Base-by-base conservation (phyloP, 64 coral and sea anemone genomes). In the Porites australiensis region DNA sequence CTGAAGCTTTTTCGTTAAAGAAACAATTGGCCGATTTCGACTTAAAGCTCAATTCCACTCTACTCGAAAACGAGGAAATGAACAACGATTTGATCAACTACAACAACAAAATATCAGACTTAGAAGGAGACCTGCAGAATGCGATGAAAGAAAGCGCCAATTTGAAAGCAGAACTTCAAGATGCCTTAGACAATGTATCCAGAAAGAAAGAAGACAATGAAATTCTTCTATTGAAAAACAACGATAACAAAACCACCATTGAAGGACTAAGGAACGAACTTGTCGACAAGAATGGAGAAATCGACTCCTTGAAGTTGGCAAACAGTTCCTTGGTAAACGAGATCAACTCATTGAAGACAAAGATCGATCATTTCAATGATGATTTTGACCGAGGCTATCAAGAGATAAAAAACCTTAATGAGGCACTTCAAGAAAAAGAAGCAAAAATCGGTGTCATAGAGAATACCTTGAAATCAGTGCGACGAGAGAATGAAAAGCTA, bases 21-120 rank as follows among this genome's bases (percentile, higher is more conserved):
- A 95, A 89, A 49, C 82, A 94, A 48, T 82, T 90, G 18, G 91
- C 98, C 2, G 94, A 99, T 59, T 93, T 77, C 10, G 98, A 99
- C 21, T 77, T 96, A 51, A 83, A 75, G 19, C 74, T 99, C 23
- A 89, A 87, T 65, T 94, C 98, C 54, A 67, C 87, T 74, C 83
- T 88, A 47, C 91, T 96, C 50, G 98, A 99, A 82, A 99, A 99
- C 50, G 88, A 96, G 65, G 98, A 99, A 86, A 91, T 99, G 98
- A 91, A 99, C 50, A 93, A 91, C 19, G 98, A 99, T 79, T 76
- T 99, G 51, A 94, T 99, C 13, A 82, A 78, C 43, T 79, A 91
- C 50, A 94, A 96, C 79, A 90, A 86, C 67, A 99, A 99, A 72
- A 95, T 96, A 78, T 86, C 88, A 18, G 91, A 96, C 50, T 77